phyloP scores from a whole-genome alignment of 2,797 vertebrate species.

The Xenops minutus region DNA sequence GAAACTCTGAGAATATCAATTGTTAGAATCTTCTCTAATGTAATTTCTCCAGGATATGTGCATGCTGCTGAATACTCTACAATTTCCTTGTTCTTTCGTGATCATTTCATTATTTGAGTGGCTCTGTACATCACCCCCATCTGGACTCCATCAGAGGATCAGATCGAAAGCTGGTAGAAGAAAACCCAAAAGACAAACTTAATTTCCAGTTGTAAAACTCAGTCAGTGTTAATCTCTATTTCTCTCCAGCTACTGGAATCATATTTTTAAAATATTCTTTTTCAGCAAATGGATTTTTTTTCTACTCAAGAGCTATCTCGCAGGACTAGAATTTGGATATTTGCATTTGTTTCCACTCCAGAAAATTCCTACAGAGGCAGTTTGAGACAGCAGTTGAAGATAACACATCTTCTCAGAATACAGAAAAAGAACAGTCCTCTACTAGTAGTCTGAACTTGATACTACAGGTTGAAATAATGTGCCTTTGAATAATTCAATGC shows the following conservation, averaged over 20 bases:
- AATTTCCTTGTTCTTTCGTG: background rate
- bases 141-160: background rate
- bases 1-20: constrained; percentile 27
- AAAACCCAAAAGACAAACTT: background rate
- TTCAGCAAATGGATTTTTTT: background rate
- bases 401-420: background rate
- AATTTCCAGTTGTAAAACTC: background rate
- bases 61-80: background rate
- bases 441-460: background rate
- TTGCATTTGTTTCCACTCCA: background rate
- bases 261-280: background rate
- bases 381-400: background rate
- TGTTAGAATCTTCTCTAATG: constrained; percentile 14
- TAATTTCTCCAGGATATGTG: background rate
- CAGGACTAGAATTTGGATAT: background rate
- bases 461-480: background rate
- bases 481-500: background rate
- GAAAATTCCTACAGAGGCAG: background rate
- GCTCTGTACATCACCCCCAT: background rate
- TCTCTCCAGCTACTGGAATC: background rate
- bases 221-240: background rate
- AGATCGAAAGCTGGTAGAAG: background rate
- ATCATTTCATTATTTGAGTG: background rate
- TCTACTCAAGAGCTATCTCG: background rate
- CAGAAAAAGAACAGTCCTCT: background rate